These are phyloP conservation scores for Steinernema khuongi DNA, from an alignment of 1,140 invertebrate genomes.

Conservation along the genomic window DNA sequence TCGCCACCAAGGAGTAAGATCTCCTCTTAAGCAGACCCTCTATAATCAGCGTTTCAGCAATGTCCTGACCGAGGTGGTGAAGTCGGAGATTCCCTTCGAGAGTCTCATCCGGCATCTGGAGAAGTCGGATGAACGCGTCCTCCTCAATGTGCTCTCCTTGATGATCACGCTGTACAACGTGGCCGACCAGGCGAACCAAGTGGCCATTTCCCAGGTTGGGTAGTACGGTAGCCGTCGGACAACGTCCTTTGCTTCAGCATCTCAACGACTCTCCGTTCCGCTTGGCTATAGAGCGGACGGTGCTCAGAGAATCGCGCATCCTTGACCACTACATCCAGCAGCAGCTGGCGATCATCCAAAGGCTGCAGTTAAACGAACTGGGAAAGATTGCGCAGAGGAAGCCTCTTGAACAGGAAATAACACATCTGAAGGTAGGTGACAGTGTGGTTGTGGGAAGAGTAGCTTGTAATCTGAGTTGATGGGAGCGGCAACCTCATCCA, in stretches of 20 bases:
- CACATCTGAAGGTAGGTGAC: constrained; percentile 32
- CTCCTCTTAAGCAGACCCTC: constrained; percentile 18
- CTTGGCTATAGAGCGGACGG: constrained; percentile 35
- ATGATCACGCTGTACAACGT: constrained; percentile 42
- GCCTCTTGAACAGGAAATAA: constrained; percentile 36
- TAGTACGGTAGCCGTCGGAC: constrained; percentile 16
- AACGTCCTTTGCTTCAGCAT: constrained; percentile 27
- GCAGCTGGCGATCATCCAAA: constrained; percentile 38
- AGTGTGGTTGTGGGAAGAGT: background rate
- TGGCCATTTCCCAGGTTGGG: constrained; percentile 34
- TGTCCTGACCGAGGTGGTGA: constrained; percentile 27
- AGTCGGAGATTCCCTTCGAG: constrained; percentile 39
- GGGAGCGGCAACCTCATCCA: too few relatives aligned
- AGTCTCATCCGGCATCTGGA: constrained; percentile 46
- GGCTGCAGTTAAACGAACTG: constrained; percentile 41
- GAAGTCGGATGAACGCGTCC: constrained; percentile 42
- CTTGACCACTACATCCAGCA: constrained; percentile 30
- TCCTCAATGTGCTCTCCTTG: constrained; percentile 33
- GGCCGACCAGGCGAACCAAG: constrained; percentile 30
- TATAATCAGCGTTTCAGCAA: constrained; percentile 24
- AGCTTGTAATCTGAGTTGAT: too few relatives aligned
- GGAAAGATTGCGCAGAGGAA: constrained; percentile 30
- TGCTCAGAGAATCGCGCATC: constrained; percentile 26
- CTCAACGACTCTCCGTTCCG: constrained; percentile 42
- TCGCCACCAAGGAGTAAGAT: background rate